A percentile compares a stretch with the other conserved stretches of the same genome.
These are phyloP conservation scores for Brienomyrus longianalis DNA, from an alignment of 2,113 vertebrate genomes.

Conservation along the genomic window DNA sequence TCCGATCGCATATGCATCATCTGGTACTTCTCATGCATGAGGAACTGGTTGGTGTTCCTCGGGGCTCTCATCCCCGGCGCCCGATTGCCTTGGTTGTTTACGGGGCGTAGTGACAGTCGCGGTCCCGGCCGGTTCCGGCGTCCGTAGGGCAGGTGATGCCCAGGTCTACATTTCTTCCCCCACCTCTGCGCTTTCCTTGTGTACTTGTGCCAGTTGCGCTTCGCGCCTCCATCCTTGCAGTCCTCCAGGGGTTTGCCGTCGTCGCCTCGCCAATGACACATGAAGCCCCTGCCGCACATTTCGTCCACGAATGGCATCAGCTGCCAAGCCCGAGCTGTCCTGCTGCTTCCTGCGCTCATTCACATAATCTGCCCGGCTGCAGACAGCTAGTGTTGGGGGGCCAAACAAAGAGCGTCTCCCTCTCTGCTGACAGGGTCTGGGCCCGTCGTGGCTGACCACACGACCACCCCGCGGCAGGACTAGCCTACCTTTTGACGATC, in stretches of 20 bases:
- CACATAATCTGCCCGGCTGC: constrained; percentile 50
- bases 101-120: constrained; percentile 58
- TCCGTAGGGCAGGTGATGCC: constrained; percentile 31
- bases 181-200: constrained; percentile 42
- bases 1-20: constrained; percentile 77
- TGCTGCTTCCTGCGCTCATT: constrained; percentile 28
- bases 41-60: constrained; percentile 81
- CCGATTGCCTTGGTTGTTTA: constrained; percentile 66
- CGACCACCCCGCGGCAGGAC: constrained; percentile 10
- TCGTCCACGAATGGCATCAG: constrained; percentile 49
- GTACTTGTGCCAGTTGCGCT: constrained; percentile 38
- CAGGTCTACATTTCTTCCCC: constrained; percentile 25
- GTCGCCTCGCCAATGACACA: constrained; percentile 38
- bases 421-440: constrained; percentile 26
- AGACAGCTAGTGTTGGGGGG: constrained; percentile 24
- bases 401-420: constrained; percentile 26
- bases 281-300: constrained; percentile 43
- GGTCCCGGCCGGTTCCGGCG: constrained; percentile 21
- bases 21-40: constrained; percentile 82
- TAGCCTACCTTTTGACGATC: constrained; percentile 77
- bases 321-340: constrained; percentile 21
- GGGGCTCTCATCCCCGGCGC: constrained; percentile 76
- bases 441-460: constrained; percentile 31
- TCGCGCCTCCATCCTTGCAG: constrained; percentile 9
- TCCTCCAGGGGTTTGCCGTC: constrained; percentile 17